Base-by-base conservation (phyloP, 92 coral and sea anemone species). In the Epizoanthus illoricatus region DNA sequence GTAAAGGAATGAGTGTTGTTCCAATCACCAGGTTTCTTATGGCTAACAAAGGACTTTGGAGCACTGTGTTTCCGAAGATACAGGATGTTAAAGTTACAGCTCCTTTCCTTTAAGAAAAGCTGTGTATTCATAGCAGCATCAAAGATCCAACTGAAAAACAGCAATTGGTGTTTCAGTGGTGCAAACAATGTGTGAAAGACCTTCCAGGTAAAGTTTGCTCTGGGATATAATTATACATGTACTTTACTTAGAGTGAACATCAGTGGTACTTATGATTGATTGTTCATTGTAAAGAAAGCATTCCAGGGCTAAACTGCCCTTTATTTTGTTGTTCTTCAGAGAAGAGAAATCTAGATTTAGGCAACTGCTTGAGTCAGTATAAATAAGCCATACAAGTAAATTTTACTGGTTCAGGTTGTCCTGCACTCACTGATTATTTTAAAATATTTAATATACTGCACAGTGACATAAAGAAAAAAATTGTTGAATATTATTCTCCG, bases 171-270 rank as follows among this genome's bases (percentile, higher is more conserved):
- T 28, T 28, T 28, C 33, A 28, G 33, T 28, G 33, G 33, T 28
- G 62, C 62, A 58, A 58, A 58, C 62, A 58, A 58, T 58, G 5
- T 58, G 63, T 13, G 19, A 58, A 58, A 58, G 63, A 58, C 63
- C 63, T 58, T 58, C 63, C 19, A 58, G 63, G 63, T 58, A 58
- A 58, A 58, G 63, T 58, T 58, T 58, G 63, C 63, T 58, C 63
- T 58, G 63, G 19, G 9, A 58, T 58, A 18, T 58, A 58, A 28
- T 28, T 28, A 28, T 28, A 28, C 36, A 28, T 28, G 36, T 28
- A 28, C 36, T 28, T 28, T 9, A 10, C 63, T 58, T 58, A 58
- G 63, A 58, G 63, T 58, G 9, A 58, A 58, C 5, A 9, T 58
- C 63, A 58, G 63, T 58, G 63, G 63, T 58, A 58, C 63, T 58